These are phyloP conservation scores for Xestia sexstrigata DNA, from an alignment of 2,888 invertebrate species.

Conservation along the genomic window DNA sequence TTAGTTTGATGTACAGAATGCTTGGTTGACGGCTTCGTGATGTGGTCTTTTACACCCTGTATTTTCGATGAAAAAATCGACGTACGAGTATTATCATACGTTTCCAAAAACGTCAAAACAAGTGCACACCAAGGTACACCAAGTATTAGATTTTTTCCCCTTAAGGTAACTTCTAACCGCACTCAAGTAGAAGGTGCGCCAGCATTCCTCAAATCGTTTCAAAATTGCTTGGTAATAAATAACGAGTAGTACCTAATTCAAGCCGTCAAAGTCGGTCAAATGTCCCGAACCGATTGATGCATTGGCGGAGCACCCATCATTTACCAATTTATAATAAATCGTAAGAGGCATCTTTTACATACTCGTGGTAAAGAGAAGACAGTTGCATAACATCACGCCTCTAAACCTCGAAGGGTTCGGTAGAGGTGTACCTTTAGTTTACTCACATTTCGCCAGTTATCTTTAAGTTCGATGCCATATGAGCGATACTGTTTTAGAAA, in stretches of 20 bases:
- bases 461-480: background rate
- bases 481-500: background rate
- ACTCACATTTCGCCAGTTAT: background rate
- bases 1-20: no score
- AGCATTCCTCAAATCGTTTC: constrained; percentile 36
- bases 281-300: constrained; percentile 22
- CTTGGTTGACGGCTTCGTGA: no score
- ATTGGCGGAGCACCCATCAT: constrained; percentile 7
- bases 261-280: constrained; percentile 42
- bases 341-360: background rate
- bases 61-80: no score
- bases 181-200: constrained; percentile 8
- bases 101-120: no score
- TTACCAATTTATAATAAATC: constrained; percentile 34
- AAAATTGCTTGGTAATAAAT: constrained; percentile 41
- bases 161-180: background rate
- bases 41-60: no score
- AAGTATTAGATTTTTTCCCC: no score
- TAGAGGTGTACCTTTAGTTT: background rate
- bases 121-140: no score
- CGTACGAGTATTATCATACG: no score
- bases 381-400: background rate
- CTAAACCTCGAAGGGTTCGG: background rate
- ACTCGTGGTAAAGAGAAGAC: background rate
- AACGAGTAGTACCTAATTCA: constrained; percentile 25